These are phyloP conservation scores for Brachystomella parvula DNA, from an alignment of 1,140 invertebrate species.

Conservation along the genomic window DNA sequence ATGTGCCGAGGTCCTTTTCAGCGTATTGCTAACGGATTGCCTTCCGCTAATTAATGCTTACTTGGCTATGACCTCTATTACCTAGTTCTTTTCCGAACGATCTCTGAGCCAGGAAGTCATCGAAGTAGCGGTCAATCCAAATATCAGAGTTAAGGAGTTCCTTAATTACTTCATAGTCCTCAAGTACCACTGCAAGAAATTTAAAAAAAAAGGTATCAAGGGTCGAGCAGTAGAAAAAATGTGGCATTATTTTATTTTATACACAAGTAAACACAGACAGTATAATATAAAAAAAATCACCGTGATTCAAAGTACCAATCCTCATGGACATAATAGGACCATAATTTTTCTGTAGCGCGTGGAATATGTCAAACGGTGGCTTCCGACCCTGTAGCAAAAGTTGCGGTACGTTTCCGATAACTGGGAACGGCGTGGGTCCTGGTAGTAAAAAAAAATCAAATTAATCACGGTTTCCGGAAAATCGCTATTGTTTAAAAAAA, in stretches of 20 bases:
- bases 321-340: background rate
- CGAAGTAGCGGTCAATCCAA: slow-evolving; percentile 17
- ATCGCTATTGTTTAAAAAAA: background rate
- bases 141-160: slow-evolving; percentile 16
- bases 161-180: slow-evolving; percentile 16
- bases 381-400: background rate
- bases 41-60: background rate
- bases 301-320: background rate
- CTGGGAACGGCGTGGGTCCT: background rate
- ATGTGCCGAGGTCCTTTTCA: background rate
- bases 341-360: background rate
- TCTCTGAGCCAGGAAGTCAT: slow-evolving; percentile 13
- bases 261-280: background rate
- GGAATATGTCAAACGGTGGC: slow-evolving; percentile 5
- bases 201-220: background rate
- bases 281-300: background rate
- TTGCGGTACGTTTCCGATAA: slow-evolving; percentile 4
- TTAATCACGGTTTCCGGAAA: background rate
- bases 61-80: slow-evolving; percentile 1
- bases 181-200: slow-evolving; percentile 17
- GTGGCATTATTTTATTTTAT: background rate
- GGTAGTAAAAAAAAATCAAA: background rate
- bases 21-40: background rate
- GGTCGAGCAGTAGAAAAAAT: background rate
- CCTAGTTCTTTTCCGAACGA: slow-evolving; percentile 22